Evolutionary conservation across 2,113 vertebrate genomes (phyloP).

Genomic region (Anser brachyrhynchus): DNA sequence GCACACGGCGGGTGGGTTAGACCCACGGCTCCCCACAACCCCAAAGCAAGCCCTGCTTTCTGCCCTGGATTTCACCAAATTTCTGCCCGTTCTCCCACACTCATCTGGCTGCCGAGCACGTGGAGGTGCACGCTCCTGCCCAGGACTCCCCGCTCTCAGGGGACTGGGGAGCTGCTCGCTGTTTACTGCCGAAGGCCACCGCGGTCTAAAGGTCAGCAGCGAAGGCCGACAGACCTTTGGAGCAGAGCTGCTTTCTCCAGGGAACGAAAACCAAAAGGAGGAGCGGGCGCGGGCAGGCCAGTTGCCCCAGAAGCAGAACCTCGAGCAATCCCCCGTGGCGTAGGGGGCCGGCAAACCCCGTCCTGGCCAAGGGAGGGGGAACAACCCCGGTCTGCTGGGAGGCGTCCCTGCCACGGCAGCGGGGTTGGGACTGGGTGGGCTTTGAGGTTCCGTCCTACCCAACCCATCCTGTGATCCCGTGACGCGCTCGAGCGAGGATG

Average conservation of each 20-base stretch:
- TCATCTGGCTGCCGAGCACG: background rate
- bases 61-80: background rate
- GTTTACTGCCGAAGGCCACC: background rate
- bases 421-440: too few species aligned
- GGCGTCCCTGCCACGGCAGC: too few species aligned
- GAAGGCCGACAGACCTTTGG: constrained; percentile 53
- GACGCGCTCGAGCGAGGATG: background rate
- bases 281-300: background rate
- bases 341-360: fast-evolving
- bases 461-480: too few species aligned
- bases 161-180: background rate
- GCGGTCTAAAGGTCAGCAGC: constrained; percentile 43
- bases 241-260: background rate
- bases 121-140: background rate
- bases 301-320: background rate
- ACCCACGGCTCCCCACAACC: background rate
- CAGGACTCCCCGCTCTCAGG: background rate
- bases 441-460: too few species aligned
- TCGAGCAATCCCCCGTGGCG: background rate
- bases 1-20: background rate
- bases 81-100: background rate
- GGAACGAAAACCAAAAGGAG: background rate
- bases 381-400: too few species aligned
- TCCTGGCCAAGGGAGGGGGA: background rate
- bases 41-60: background rate